Evolutionary conservation across 1,140 invertebrate species (phyloP).

Genomic region (Bombus ignitus): DNA sequence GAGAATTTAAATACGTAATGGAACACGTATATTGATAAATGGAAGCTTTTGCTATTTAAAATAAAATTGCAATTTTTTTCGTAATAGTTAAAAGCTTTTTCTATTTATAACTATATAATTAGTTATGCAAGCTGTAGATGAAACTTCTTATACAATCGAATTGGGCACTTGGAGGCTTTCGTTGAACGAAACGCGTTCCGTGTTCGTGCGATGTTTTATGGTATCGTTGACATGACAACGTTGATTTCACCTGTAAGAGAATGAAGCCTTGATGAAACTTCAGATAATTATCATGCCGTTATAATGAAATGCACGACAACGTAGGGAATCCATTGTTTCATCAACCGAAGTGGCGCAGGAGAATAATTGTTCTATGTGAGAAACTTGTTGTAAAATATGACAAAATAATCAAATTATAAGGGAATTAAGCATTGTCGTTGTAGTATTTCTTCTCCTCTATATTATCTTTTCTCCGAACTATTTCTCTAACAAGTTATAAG

Average conservation of each 20-base stretch:
- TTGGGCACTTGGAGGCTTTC: conserved; percentile 19
- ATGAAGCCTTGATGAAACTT: conserved; percentile 24
- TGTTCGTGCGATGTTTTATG: conserved; percentile 24
- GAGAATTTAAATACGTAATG: no score
- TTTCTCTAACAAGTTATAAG: background rate
- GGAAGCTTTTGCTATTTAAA: no score
- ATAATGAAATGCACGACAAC: conserved; percentile 3
- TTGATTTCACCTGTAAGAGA: conserved; percentile 12
- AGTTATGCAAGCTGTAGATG: background rate
- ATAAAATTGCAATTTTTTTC: no score
- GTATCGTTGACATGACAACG: conserved; percentile 20
- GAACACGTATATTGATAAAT: no score
- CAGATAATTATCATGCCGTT: conserved; percentile 26
- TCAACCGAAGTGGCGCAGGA: background rate
- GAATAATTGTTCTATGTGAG: conserved; percentile 19
- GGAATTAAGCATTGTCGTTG: background rate
- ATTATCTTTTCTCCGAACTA: conserved; percentile 4
- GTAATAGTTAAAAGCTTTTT: background rate
- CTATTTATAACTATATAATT: background rate
- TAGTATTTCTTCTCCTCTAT: conserved; percentile 66
- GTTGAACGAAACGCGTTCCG: background rate
- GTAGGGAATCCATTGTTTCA: conserved; percentile 7
- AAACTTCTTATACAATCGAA: background rate
- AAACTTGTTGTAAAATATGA: background rate
- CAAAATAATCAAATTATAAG: conserved; percentile 30